Evolutionary conservation across 2,113 vertebrate genomes (phyloP).

Genomic region (Anas platyrhynchos): DNA sequence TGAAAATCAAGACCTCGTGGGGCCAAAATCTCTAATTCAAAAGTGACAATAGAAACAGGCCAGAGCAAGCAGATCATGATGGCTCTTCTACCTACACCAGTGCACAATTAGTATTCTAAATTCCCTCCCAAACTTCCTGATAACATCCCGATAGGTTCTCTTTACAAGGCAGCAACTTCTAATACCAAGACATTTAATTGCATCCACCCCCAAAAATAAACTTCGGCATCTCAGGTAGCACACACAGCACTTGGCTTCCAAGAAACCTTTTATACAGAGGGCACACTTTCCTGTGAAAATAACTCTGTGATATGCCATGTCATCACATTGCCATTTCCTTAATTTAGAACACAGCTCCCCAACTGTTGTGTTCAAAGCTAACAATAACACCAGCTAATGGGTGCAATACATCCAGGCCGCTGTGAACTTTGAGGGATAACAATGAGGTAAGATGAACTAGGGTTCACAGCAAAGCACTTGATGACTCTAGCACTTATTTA

Average conservation of each 20-base stretch:
- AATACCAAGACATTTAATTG: constrained; percentile 9
- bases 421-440: constrained; percentile 76
- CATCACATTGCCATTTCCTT: constrained; percentile 72
- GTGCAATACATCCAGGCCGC: constrained; percentile 64
- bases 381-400: constrained; percentile 66
- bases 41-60: neutral
- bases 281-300: constrained; percentile 45
- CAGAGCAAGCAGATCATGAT: neutral
- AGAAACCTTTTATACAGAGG: constrained; percentile 12
- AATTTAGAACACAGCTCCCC: constrained; percentile 65
- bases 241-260: constrained; percentile 25
- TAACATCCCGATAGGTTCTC: neutral
- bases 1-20: neutral
- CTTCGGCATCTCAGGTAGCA: constrained; percentile 26
- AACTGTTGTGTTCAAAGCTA: constrained; percentile 61
- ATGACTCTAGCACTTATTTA: constrained; percentile 72
- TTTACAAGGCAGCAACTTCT: neutral
- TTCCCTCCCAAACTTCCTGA: neutral
- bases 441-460: constrained; percentile 77
- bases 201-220: constrained; percentile 1
- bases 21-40: neutral
- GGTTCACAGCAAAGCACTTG: constrained; percentile 68
- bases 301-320: constrained; percentile 47
- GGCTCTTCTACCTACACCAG: neutral
- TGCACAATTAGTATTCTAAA: neutral